Percentiles rank a stretch among this genome's conserved stretches.
These are phyloP conservation scores for Erythrocercus mccallii DNA, from an alignment of 2,113 vertebrate genomes.

Conservation along the genomic window DNA sequence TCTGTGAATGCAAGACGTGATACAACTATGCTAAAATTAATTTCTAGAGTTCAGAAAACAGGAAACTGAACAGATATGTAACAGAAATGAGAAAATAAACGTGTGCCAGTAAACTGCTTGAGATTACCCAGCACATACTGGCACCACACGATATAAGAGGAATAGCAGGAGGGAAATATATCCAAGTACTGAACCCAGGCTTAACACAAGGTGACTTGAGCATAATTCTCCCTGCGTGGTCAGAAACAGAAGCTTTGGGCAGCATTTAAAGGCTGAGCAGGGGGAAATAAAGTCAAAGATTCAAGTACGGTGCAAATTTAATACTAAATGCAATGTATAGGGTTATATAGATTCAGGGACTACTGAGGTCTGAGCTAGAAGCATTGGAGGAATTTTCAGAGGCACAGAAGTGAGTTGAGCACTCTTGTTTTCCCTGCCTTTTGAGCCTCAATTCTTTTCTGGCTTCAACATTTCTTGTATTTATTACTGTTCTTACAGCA, in stretches of 20 bases:
- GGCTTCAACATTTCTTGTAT: neutral
- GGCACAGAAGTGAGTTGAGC: neutral
- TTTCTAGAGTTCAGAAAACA: conserved; percentile 4
- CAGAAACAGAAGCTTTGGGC: neutral
- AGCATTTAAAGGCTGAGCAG: neutral
- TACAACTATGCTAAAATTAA: conserved; percentile 38
- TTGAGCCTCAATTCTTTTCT: neutral
- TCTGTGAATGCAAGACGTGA: neutral
- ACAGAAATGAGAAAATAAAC: conserved; percentile 9
- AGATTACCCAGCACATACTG: neutral
- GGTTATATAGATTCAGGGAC: neutral
- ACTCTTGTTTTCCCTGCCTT: neutral
- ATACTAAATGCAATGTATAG: neutral
- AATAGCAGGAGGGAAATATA: neutral
- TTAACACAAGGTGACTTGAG: neutral
- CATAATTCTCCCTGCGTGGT: neutral
- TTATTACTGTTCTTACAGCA: neutral
- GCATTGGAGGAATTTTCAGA: neutral
- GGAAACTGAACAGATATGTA: conserved; percentile 21
- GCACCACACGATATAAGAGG: neutral
- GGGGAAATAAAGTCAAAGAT: neutral
- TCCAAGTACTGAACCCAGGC: neutral
- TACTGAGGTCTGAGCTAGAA: neutral
- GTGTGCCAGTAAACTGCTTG: neutral
- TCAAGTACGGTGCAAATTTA: neutral